Evolutionary conservation across 2,113 vertebrate species (phyloP).

Genomic region (Nycticorax nycticorax): DNA sequence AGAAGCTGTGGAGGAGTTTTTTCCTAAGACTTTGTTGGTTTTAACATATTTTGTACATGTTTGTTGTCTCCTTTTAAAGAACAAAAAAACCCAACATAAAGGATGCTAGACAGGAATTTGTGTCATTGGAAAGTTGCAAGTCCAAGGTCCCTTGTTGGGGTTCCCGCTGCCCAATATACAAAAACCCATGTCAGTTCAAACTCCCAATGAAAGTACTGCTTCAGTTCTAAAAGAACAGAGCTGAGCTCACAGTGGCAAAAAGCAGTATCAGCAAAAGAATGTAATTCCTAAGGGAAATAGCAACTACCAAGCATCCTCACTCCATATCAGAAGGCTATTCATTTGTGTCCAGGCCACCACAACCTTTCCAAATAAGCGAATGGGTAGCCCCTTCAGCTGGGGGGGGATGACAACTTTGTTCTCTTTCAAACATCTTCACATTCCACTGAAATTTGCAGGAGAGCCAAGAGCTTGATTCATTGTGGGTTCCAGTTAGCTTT

Average conservation of each 20-base stretch:
- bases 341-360: background rate
- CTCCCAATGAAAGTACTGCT: background rate
- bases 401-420: background rate
- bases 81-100: background rate
- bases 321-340: background rate
- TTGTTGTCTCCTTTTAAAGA: background rate
- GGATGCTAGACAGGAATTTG: background rate
- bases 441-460: background rate
- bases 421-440: background rate
- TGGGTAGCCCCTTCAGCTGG: rapidly evolving
- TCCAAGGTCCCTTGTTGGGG: background rate
- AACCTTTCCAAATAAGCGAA: background rate
- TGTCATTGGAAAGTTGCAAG: background rate
- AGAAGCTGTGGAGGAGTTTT: background rate
- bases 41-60: background rate
- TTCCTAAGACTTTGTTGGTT: background rate
- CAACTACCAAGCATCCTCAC: background rate
- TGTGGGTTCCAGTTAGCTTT: background rate
- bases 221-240: background rate
- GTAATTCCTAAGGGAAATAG: background rate
- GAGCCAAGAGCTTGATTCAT: background rate
- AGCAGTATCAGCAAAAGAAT: background rate
- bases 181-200: background rate
- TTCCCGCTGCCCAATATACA: background rate
- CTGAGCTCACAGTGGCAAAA: background rate